Conservation (phyloP, 1,140 invertebrate genomes). For the Armadillidium nasatum region DNA sequence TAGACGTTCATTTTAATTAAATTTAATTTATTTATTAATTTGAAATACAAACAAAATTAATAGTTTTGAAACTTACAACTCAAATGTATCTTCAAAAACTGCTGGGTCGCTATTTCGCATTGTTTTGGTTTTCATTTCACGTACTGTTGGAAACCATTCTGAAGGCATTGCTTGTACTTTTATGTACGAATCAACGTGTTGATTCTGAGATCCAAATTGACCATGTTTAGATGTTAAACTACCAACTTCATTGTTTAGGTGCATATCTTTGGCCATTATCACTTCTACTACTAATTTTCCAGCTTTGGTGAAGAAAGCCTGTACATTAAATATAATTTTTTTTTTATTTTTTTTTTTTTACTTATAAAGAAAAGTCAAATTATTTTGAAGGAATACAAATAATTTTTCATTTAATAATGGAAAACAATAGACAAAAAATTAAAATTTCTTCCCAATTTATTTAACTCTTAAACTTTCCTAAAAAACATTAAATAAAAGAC, state of each 20-base stretch:
- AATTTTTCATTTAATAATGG: too few species aligned
- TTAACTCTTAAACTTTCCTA: too few species aligned
- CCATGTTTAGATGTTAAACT: constrained; percentile 27
- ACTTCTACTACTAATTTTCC: constrained; percentile 38
- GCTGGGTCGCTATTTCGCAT: constrained; percentile 39
- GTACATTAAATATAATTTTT: background rate
- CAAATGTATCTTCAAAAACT: constrained; percentile 38
- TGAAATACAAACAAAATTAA: too few species aligned
- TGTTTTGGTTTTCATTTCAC: constrained; percentile 33
- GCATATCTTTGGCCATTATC: constrained; percentile 38
- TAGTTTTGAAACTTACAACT: constrained; percentile 31
- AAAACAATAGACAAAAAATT: too few species aligned
- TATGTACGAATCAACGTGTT: constrained; percentile 37
- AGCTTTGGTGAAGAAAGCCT: constrained; percentile 37
- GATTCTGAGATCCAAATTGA: constrained; percentile 10
- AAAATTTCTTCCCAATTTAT: too few species aligned
- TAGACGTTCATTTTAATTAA: too few species aligned
- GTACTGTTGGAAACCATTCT: constrained; percentile 35
- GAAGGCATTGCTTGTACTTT: constrained; percentile 39
- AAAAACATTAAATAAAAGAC: too few species aligned
- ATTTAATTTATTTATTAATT: too few species aligned
- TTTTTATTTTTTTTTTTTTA: too few species aligned
- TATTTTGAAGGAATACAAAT: too few species aligned
- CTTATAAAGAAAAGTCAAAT: too few species aligned
- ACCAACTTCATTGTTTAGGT: constrained; percentile 29